phyloP scores from a whole-genome alignment of 2,113 vertebrate species.

The Bettongia penicillata region DNA sequence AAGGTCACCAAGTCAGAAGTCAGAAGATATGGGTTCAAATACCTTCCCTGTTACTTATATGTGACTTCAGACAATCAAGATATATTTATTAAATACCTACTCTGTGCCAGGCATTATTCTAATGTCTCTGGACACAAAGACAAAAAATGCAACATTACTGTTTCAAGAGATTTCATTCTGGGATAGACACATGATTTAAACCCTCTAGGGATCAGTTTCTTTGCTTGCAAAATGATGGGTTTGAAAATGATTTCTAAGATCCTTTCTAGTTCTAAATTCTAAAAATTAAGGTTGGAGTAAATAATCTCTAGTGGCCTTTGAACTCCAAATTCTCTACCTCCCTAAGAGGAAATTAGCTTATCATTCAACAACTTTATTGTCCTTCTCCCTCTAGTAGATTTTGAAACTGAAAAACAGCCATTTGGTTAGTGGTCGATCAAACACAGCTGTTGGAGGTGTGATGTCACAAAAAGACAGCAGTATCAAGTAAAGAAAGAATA shows the following conservation, averaged over 20 bases:
- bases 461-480: slow-evolving; percentile 54
- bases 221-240: neutral
- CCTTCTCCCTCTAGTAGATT: slow-evolving; percentile 36
- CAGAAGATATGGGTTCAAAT: neutral
- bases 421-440: slow-evolving; percentile 64
- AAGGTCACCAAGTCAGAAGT: neutral
- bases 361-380: neutral
- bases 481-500: slow-evolving; percentile 34
- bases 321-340: neutral
- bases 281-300: neutral
- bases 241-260: neutral
- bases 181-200: neutral
- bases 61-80: neutral
- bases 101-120: neutral
- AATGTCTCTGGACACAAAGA: neutral
- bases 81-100: neutral
- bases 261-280: neutral
- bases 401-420: slow-evolving; percentile 38
- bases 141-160: neutral
- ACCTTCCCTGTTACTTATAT: neutral
- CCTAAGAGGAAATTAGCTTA: slow-evolving; percentile 4
- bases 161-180: neutral
- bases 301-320: neutral
- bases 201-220: neutral
- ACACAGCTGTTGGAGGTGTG: slow-evolving; percentile 65